Conservation (phyloP, 2,113 vertebrate species). For the Corythaixoides concolor region DNA sequence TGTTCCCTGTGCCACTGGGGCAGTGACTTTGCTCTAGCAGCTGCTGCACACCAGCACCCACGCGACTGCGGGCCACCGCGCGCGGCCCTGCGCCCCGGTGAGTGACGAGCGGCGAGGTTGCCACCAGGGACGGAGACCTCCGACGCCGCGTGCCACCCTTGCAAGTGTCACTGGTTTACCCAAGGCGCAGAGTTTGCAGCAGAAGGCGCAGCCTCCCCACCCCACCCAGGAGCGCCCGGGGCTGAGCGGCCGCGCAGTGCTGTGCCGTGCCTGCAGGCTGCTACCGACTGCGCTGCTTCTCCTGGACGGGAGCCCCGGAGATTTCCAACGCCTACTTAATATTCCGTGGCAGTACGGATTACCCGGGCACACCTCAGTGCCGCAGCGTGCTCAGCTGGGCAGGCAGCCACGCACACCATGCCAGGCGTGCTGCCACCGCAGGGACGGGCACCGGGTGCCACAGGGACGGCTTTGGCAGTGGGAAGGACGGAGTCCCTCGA, state of each 20-base stretch:
- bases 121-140: neutral
- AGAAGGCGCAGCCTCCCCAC: neutral
- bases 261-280: neutral
- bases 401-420: rapidly evolving
- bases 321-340: neutral
- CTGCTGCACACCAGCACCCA: neutral
- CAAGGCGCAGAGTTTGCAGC: neutral
- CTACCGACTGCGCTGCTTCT: rapidly evolving
- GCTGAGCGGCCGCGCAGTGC: neutral
- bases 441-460: neutral
- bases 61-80: rapidly evolving
- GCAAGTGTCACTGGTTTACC: neutral
- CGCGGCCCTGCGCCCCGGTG: neutral
- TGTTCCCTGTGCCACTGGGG: neutral
- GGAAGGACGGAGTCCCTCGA: neutral
- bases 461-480: neutral
- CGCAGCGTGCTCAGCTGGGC: neutral
- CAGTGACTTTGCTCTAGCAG: neutral
- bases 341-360: neutral
- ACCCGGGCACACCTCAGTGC: neutral
- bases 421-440: neutral
- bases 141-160: rapidly evolving
- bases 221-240: rapidly evolving
- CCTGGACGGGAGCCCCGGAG: neutral
- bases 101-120: neutral